A percentile compares a stretch with the other conserved stretches of the same genome.
phyloP scores from a whole-genome alignment of 2,888 invertebrate species.

The Sinelater perroti region DNA sequence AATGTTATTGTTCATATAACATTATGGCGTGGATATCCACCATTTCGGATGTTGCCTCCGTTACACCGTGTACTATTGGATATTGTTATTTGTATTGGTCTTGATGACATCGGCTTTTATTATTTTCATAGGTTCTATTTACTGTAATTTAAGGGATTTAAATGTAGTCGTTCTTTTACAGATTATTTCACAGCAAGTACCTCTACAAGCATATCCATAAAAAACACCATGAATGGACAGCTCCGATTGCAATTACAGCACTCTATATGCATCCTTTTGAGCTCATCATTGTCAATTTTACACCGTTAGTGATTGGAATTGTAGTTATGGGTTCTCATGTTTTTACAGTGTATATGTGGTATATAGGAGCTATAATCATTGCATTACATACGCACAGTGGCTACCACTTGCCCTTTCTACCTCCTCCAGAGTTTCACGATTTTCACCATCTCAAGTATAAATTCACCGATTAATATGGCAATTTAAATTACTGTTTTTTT shows the following conservation, averaged over 20 bases:
- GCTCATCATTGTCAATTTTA: conserved; percentile 79
- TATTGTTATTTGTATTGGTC: conserved; percentile 75
- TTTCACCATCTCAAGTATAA: conserved; percentile 86
- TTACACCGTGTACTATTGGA: conserved; percentile 82
- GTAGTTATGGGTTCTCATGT: conserved; percentile 79
- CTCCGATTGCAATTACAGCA: conserved; percentile 82
- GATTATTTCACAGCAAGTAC: conserved; percentile 76
- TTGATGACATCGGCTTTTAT: conserved; percentile 85
- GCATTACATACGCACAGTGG: conserved; percentile 87
- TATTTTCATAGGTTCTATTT: conserved; percentile 78
- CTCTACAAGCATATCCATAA: conserved; percentile 86
- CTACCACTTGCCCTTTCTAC: conserved; percentile 86
- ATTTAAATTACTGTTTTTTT: conserved; percentile 8
- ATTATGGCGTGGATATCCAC: conserved; percentile 72
- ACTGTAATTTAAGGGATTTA: neutral
- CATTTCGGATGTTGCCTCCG: conserved; percentile 75
- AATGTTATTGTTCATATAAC: conserved; percentile 70
- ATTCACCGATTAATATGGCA: neutral
- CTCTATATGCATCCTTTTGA: conserved; percentile 83
- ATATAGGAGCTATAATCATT: conserved; percentile 76
- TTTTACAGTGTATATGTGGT: conserved; percentile 82
- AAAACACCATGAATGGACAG: conserved; percentile 88
- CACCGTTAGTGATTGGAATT: conserved; percentile 81
- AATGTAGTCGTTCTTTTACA: conserved; percentile 59
- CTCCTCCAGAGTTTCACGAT: conserved; percentile 87